phyloP scores from a whole-genome alignment of 2,797 vertebrate genomes.

The Monodelphis domestica region DNA sequence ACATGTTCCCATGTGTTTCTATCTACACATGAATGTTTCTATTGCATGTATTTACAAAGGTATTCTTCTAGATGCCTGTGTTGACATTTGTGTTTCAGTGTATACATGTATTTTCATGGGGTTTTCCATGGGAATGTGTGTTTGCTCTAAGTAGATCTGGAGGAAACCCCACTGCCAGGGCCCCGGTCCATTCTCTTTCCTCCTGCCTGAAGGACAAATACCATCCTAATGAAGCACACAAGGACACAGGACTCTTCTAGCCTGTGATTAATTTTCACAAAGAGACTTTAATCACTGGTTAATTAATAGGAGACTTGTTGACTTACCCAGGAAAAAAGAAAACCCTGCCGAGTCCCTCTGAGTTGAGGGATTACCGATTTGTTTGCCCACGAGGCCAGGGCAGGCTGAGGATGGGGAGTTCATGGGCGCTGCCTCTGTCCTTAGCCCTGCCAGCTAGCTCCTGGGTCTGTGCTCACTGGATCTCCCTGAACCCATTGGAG shows the following conservation, averaged over 20 bases:
- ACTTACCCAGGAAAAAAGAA: slow-evolving; percentile 86
- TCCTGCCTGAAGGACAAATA: slow-evolving; percentile 85
- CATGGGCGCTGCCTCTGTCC: neutral
- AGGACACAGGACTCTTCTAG: slow-evolving; percentile 88
- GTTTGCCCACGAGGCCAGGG: neutral
- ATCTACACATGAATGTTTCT: no score
- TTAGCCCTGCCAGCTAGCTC: neutral
- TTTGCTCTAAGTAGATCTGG: neutral
- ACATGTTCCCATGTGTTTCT: no score
- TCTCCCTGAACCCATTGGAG: neutral
- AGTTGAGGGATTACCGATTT: neutral
- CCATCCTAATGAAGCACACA: slow-evolving; percentile 86
- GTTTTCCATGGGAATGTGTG: neutral
- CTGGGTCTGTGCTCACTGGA: no score
- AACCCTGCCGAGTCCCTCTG: neutral
- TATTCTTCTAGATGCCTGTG: no score
- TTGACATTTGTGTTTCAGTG: neutral
- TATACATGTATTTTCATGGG: neutral
- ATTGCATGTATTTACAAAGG: neutral
- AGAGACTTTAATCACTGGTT: slow-evolving; percentile 92
- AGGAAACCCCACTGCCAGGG: no score
- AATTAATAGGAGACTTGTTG: slow-evolving; percentile 93
- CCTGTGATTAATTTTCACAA: slow-evolving; percentile 91
- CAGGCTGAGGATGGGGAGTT: neutral
- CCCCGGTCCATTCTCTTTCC: slow-evolving; percentile 12